phyloP scores from a whole-genome alignment of 2,888 invertebrate genomes.

The Parnassius smintheus region DNA sequence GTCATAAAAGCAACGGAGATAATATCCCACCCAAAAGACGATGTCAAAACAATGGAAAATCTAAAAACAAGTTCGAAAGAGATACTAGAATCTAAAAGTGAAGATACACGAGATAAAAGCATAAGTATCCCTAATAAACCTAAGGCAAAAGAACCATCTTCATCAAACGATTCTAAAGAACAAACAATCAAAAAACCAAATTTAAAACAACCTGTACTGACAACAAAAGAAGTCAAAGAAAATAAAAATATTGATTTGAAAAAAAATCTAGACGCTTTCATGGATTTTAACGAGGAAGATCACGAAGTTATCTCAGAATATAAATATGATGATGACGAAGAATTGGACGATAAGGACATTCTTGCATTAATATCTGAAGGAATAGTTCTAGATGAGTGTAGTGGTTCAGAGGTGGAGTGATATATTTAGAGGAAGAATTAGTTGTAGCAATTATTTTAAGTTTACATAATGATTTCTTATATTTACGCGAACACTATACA shows the following conservation, averaged over 20 bases:
- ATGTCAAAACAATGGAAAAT: conserved; percentile 2
- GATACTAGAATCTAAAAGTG: neutral
- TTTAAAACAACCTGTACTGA: neutral
- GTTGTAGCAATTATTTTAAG: no score
- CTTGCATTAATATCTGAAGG: conserved; percentile 61
- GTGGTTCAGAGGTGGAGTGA: conserved; percentile 52
- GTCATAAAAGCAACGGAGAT: neutral
- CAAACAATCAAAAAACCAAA: conserved; percentile 6
- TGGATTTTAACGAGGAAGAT: neutral
- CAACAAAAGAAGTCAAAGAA: neutral
- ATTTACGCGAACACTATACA: no score
- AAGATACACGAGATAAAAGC: neutral
- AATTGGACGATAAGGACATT: conserved; percentile 62
- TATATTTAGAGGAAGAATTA: no score
- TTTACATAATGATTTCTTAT: no score
- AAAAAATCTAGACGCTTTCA: neutral
- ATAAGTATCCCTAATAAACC: neutral
- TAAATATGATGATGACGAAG: conserved; percentile 39
- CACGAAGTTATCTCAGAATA: neutral
- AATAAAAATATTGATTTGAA: neutral
- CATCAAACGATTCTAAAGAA: neutral
- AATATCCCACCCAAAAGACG: neutral
- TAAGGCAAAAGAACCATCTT: no score
- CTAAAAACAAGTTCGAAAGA: conserved; percentile 1
- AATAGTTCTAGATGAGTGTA: conserved; percentile 65